Evolutionary conservation across 2,888 invertebrate species (phyloP), one percentile per base, ranked within the genome.

Genomic region (Plagiodera versicolora): DNA sequence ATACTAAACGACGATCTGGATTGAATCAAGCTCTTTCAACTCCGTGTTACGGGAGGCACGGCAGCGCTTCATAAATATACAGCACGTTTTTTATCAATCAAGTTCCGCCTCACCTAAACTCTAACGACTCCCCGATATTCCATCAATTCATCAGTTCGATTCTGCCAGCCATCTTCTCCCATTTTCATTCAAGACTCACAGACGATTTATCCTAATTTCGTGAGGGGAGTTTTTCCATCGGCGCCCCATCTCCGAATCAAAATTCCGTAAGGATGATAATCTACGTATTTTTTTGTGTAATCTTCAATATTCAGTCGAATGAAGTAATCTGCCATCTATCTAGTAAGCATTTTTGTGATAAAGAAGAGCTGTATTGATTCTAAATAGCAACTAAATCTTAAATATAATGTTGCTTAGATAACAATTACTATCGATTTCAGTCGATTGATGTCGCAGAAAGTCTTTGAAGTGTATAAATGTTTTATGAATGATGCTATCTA

Each of bases 71-170:
- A 58, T 54, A 60, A 66, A 68, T 64, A 66, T 61, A 65, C 65
- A 56, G 58, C 65, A 56, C 62, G 53, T 52, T 52, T 65, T 67
- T 68, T 69, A 67, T 67, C 67, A 71, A 68, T 68, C 64, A 65
- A 56, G 53, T 59, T 62, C 67, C 54, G 65, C 61, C 67, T 63
- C 63, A 58, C 58, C 46, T 20, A 35, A 44, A 61, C 56, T 62
- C 61, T 70, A 71, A 71, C 68, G 71, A 70, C 68, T 67, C 59
- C 70, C 72, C 70, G 72, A 72, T 70, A 69, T 72, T 72, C 69
- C 69, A 71, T 71, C 72, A 71, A 72, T 72, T 60, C 51, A 60
- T 63, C 63, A 63, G 52, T 46, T 32, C 20, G 58, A 55, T 51
- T 58, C 58, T 54, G 24, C 35, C 14, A 55, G 51, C 57, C n/a